Conservation (phyloP, 2,888 invertebrate genomes). For the Coelinius sp. region DNA sequence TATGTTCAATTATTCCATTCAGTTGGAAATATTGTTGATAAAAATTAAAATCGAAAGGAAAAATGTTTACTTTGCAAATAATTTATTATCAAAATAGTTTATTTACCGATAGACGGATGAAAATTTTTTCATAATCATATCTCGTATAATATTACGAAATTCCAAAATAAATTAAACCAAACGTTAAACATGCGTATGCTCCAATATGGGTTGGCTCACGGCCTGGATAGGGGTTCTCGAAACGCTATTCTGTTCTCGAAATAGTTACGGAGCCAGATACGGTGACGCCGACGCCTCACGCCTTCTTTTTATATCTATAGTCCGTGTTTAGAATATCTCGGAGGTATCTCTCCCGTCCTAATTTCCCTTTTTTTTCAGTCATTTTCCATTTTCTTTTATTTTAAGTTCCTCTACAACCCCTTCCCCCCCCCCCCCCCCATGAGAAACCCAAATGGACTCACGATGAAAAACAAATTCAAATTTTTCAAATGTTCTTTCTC, state of each 20-base stretch:
- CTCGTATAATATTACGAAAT: neutral
- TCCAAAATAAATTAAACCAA: constrained; percentile 9
- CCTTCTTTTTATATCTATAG: constrained; percentile 56
- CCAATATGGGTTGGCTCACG: constrained; percentile 29
- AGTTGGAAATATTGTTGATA: neutral
- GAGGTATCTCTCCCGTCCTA: constrained; percentile 19
- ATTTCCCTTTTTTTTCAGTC: neutral
- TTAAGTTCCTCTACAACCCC: too few species aligned
- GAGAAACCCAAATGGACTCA: neutral
- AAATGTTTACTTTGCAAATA: neutral
- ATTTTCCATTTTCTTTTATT: neutral
- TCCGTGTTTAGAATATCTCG: constrained; percentile 26
- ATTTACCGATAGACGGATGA: neutral
- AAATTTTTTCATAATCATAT: neutral
- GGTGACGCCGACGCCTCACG: constrained; percentile 59
- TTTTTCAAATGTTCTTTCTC: neutral
- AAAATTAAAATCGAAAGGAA: neutral
- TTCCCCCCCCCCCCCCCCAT: neutral
- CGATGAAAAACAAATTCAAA: neutral
- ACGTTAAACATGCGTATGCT: constrained; percentile 18
- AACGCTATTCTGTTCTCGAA: constrained; percentile 64
- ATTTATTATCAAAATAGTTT: neutral
- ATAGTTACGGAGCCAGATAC: constrained; percentile 66
- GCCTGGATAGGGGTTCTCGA: constrained; percentile 30
- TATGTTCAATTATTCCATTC: neutral